These are phyloP conservation scores for Cololabis saira DNA, from an alignment of 2,113 vertebrate species.

Conservation along the genomic window DNA sequence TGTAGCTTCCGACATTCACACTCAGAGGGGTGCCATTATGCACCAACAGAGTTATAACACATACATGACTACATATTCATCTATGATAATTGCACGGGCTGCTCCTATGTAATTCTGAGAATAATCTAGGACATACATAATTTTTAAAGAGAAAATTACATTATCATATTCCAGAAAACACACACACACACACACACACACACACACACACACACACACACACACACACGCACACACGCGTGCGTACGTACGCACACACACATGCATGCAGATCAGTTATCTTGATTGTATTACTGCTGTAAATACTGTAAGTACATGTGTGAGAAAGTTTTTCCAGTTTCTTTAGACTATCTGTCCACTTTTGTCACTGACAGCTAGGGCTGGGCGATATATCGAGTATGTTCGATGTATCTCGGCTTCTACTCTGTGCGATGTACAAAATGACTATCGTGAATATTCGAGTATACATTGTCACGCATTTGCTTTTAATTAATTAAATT, in stretches of 20 bases:
- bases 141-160: conserved; percentile 15
- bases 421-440: no score
- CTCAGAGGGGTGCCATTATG: neutral
- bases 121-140: neutral
- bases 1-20: neutral
- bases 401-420: no score
- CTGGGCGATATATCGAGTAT: no score
- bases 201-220: neutral
- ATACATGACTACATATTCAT: conserved; percentile 1
- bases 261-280: neutral
- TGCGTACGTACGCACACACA: neutral
- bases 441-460: no score
- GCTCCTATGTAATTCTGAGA: neutral
- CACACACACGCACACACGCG: neutral
- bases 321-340: neutral
- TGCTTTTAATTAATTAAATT: no score
- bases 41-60: neutral
- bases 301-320: conserved; percentile 3
- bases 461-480: no score
- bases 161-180: conserved; percentile 10
- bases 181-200: neutral
- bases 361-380: neutral
- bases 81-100: neutral
- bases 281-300: neutral
- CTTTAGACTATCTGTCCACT: neutral